Base-by-base conservation (phyloP, 92 coral and sea anemone genomes). In the Phenganax subtilis region DNA sequence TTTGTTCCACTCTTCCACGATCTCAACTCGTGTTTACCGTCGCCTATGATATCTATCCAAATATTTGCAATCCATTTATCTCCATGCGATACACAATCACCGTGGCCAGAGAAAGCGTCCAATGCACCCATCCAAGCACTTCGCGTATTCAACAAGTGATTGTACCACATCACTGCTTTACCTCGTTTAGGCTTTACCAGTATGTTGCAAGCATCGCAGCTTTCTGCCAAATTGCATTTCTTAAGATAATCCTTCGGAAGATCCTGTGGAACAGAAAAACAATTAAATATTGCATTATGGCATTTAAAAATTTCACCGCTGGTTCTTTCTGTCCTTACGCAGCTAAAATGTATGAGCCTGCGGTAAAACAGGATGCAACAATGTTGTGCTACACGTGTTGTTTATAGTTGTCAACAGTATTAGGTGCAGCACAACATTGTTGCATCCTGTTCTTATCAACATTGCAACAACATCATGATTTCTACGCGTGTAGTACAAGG, bases 31-130 rank as follows among this genome's bases (percentile, higher is more conserved):
- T 61, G 85, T 53, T 79, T 84, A 3, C 98, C 98, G 79, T 93
- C 97, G 0, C 98, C 98, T 27, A 85, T 83, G 15, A 93, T 75
- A 11, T 92, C 89, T 10, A 93, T 87, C 98, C 98, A 93, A 55
- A 86, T 87, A 75, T 90, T 89, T 2, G 99, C 99, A 9, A 92
- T 83, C 99, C 99, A 96, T 80, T 92, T 96, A 25, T 90, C 91
- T 8, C 99, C 96, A 57, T 89, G 87, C 44, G 93, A 93, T 54
- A 61, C 84, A 77, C 99, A 96, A n/a, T 86, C 92, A n/a, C 99
- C 99, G 52, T 92, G 92, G 67, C 87, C 89, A 15, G 97, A 84
- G 5, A 90, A 67, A 3, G 96, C 97, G 53, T 96, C 97, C 44
- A 90, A 55, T 1, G 91, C 92, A 54, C 96, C 92, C 9, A 90